These are phyloP conservation scores for Lerema accius DNA, from an alignment of 1,140 invertebrate genomes.

Conservation along the genomic window DNA sequence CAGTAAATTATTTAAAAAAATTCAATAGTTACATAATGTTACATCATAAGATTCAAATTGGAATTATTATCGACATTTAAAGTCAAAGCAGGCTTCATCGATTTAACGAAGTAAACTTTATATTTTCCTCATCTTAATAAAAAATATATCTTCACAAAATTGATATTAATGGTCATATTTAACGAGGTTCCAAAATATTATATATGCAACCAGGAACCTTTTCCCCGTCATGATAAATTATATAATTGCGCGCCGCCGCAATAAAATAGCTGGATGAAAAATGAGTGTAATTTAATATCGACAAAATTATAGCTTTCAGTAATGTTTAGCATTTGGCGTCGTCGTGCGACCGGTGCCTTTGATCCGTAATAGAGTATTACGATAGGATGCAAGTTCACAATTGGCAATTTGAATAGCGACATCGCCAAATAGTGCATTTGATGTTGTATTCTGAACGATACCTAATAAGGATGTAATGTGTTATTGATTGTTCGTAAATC, in stretches of 20 bases:
- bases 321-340: too few species aligned
- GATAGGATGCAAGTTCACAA: too few species aligned
- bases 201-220: neutral
- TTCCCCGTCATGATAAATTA: constrained; percentile 9
- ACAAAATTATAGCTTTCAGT: constrained; percentile 10
- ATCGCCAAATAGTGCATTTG: constrained; percentile 14
- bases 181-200: constrained; percentile 6
- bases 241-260: neutral
- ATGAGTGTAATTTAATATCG: constrained; percentile 2
- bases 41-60: too few species aligned
- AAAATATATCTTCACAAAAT: neutral
- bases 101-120: too few species aligned
- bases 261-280: constrained; percentile 8
- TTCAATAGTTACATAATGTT: too few species aligned
- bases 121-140: too few species aligned
- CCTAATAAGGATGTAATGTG: constrained; percentile 22
- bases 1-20: too few species aligned
- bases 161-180: constrained; percentile 22
- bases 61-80: too few species aligned
- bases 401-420: too few species aligned
- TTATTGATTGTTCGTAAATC: constrained; percentile 20
- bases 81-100: too few species aligned
- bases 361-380: constrained; percentile 18
- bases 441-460: constrained; percentile 14
- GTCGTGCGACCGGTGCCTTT: neutral